Conservation (phyloP, 1,140 invertebrate genomes). For the Bombus difficillimus region DNA sequence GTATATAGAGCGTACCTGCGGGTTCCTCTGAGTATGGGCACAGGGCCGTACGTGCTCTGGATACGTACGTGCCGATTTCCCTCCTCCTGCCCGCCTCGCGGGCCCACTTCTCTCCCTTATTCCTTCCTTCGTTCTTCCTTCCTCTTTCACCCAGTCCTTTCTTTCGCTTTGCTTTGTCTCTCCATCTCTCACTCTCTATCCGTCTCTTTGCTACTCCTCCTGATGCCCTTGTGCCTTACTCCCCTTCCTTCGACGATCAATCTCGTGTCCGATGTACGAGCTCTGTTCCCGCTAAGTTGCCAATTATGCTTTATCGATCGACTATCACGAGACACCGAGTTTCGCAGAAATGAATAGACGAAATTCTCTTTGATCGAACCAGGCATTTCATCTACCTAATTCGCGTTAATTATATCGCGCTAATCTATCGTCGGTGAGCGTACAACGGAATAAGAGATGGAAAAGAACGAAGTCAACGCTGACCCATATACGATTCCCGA, state of each 20-base stretch:
- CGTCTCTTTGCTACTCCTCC: slow-evolving; percentile 24
- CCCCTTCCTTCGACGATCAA: slow-evolving; percentile 51
- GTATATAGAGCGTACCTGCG: slow-evolving; percentile 72
- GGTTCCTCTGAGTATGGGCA: slow-evolving; percentile 78
- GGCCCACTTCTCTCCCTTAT: slow-evolving; percentile 45
- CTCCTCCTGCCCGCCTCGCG: neutral
- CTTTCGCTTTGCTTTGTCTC: neutral
- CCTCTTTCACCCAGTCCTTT: slow-evolving; percentile 26
- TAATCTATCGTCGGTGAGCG: neutral
- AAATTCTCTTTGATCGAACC: neutral
- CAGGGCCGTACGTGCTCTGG: slow-evolving; percentile 81
- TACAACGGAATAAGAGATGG: neutral
- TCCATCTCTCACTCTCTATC: neutral
- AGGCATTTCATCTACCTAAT: neutral
- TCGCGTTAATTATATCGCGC: neutral
- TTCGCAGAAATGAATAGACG: neutral
- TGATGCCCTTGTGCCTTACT: slow-evolving; percentile 58
- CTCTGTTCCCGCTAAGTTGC: slow-evolving; percentile 64
- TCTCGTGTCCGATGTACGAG: slow-evolving; percentile 49
- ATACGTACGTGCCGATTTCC: slow-evolving; percentile 76
- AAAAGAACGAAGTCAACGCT: neutral
- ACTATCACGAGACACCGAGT: slow-evolving; percentile 3
- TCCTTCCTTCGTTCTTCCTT: neutral
- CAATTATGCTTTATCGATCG: slow-evolving; percentile 54
- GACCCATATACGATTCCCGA: neutral